Evolutionary conservation across 2,113 vertebrate genomes (phyloP).

Genomic region (Origma solitaria): DNA sequence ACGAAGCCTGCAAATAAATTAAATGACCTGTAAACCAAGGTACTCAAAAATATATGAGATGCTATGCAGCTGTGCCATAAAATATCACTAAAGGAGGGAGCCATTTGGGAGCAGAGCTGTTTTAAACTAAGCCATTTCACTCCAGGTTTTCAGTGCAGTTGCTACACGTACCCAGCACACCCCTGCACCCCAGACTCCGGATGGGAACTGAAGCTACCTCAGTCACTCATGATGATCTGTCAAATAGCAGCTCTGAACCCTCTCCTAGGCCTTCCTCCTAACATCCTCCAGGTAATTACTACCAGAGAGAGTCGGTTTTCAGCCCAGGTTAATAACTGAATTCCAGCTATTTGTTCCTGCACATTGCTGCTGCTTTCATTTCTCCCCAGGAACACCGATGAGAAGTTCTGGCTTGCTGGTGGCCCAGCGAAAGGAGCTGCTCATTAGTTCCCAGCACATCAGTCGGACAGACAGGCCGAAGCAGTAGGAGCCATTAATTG

Average conservation of each 20-base stretch:
- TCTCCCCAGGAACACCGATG: background rate
- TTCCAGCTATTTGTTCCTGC: background rate
- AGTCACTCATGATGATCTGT: background rate
- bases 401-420: background rate
- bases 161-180: background rate
- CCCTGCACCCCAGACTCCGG: accelerated
- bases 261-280: background rate
- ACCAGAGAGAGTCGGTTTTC: background rate
- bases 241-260: background rate
- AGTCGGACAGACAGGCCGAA: background rate
- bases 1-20: constrained; percentile 34
- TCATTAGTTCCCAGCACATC: constrained; percentile 15
- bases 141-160: background rate
- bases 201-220: background rate
- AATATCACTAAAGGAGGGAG: background rate
- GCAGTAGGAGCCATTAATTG: background rate
- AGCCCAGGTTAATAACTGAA: constrained; percentile 19
- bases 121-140: background rate
- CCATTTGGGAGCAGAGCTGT: background rate
- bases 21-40: constrained; percentile 57
- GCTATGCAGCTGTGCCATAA: constrained; percentile 5
- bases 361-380: background rate
- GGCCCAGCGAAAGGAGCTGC: constrained; percentile 6
- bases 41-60: constrained; percentile 48
- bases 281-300: background rate